Base-by-base conservation (phyloP, 2,797 vertebrate species). In the Siniperca scherzeri region DNA sequence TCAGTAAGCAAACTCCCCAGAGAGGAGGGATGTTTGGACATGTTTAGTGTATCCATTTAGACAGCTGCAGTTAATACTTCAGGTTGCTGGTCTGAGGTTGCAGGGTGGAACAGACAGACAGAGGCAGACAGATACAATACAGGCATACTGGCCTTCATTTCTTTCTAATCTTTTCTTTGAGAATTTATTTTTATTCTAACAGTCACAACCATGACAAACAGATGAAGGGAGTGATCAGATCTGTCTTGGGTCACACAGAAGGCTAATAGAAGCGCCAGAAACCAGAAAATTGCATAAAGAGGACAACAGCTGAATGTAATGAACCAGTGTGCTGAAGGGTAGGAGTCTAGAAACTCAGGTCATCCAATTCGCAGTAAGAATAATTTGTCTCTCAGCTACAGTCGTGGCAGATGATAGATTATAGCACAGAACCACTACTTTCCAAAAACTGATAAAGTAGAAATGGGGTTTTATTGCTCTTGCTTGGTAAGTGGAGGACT, bases 41-140 rank as follows among this genome's bases (percentile, higher is more conserved):
- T 44, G 60, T 87, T 89, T 70, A 84, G 74, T 81, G 78, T 22
- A 78, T 92, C 78, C 74, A 93, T 91, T 94, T 91, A 80, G 80
- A 94, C 94, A 93, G 92, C 92, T 93, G 92, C 66, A 78, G 83
- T 82, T 80, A 75, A 91, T 92, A 85, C 59, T 61, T 5, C 30
- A 87, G 74, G 76, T 62, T 62, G 70, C 55, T 50, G 80, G 59
- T 13, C 74, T 27, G 64, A 75, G 75, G 67, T 74, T 81, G 46
- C 52, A 42, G 65, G 52, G 70, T 85, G 78, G 61, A 80, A 74
- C 12, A 80, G 56, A 70, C n/a, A 75, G 68, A 81, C 12, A 61
- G 77, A 78, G 61, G 25, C 27, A 67, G 74, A 73, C 17, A 25
- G 65, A 74, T 25, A 66, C 6, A 83, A 75, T 13, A 70, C 53